Conservation (phyloP, 1,140 invertebrate genomes). For the Zaprionus capensis region DNA sequence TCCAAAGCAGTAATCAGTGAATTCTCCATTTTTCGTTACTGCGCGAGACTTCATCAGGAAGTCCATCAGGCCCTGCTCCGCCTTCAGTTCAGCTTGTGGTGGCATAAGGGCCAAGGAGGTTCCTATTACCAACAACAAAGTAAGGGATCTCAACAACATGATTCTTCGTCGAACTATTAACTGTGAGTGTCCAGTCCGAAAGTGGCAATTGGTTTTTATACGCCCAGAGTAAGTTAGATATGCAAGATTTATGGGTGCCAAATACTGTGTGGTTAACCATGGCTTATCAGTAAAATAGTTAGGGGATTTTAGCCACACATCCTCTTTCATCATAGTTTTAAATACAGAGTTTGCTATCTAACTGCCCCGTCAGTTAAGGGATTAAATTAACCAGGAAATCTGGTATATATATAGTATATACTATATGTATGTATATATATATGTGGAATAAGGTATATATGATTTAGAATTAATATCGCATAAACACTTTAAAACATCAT, state of each 20-base stretch:
- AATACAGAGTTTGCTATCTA: too few relatives aligned
- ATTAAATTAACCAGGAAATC: too few relatives aligned
- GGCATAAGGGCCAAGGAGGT: not conserved
- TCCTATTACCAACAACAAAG: slow-evolving; percentile 16
- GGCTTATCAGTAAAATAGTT: too few relatives aligned
- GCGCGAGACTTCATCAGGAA: slow-evolving; percentile 13
- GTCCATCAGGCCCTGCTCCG: slow-evolving; percentile 18
- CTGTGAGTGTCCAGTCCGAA: slow-evolving; percentile 14
- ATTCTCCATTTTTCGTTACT: not conserved
- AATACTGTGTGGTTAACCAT: too few relatives aligned
- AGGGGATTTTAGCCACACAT: too few relatives aligned
- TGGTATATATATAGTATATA: too few relatives aligned
- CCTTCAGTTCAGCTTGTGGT: not conserved
- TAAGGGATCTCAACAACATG: slow-evolving; percentile 28
- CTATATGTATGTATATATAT: too few relatives aligned
- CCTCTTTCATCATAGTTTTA: too few relatives aligned
- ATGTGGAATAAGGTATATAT: too few relatives aligned
- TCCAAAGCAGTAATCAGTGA: slow-evolving; percentile 40
- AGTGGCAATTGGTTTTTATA: slow-evolving; percentile 18
- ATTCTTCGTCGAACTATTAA: slow-evolving; percentile 14
- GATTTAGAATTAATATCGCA: too few relatives aligned
- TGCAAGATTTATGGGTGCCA: slow-evolving; percentile 21
- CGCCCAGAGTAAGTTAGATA: not conserved
- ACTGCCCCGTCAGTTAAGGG: too few relatives aligned
- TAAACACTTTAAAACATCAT: too few relatives aligned